Evolutionary conservation across 2,797 vertebrate species (phyloP).

Genomic region (Argya squamiceps): DNA sequence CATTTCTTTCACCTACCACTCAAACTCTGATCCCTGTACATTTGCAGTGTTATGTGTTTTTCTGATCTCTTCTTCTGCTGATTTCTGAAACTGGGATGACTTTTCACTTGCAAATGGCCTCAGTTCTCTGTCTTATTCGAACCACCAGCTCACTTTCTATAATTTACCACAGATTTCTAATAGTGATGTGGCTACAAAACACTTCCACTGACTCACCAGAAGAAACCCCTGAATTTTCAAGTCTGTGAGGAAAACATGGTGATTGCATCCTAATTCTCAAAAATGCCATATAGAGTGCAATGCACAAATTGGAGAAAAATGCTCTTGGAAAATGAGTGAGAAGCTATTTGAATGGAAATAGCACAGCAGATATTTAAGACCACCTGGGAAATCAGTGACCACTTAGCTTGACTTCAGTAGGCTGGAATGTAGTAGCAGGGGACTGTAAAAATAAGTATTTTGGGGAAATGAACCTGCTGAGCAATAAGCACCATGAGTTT

Average conservation of each 20-base stretch:
- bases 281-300: background rate
- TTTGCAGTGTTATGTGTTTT: background rate
- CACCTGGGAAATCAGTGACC: constrained; percentile 22
- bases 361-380: background rate
- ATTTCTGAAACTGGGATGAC: constrained; percentile 39
- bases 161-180: background rate
- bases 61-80: background rate
- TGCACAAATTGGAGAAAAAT: background rate
- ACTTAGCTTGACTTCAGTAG: constrained; percentile 24
- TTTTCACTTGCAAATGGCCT: constrained; percentile 40
- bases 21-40: background rate
- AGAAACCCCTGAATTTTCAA: constrained; percentile 14
- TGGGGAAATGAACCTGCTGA: background rate
- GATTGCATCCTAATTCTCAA: background rate
- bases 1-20: background rate
- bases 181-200: background rate
- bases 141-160: background rate
- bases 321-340: background rate
- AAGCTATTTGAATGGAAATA: constrained; percentile 15
- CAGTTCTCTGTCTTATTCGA: background rate
- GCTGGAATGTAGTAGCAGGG: background rate
- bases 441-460: background rate
- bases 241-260: background rate
- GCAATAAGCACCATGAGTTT: background rate
- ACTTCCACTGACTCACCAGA: constrained; percentile 19